phyloP scores from a whole-genome alignment of 2,113 vertebrate genomes.

The Zingel zingel region DNA sequence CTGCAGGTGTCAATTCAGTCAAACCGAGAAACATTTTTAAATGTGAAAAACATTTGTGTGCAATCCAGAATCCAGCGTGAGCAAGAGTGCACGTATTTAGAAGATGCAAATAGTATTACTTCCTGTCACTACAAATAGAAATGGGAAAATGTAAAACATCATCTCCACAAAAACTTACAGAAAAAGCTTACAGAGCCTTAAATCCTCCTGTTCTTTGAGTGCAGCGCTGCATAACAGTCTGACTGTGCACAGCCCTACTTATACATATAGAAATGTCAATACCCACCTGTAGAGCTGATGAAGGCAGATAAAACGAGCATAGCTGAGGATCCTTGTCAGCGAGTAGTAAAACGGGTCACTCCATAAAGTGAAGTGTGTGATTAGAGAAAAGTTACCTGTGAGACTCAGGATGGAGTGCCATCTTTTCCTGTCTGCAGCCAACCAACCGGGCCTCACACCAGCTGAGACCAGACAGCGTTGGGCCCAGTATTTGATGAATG shows the following conservation, averaged over 20 bases:
- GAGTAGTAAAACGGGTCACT: slow-evolving; percentile 64
- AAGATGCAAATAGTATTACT: background rate
- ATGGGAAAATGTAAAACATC: background rate
- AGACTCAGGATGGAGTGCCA: slow-evolving; percentile 18
- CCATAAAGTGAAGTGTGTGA: slow-evolving; percentile 72
- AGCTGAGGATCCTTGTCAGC: slow-evolving; percentile 39
- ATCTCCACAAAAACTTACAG: background rate
- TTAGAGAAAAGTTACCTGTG: slow-evolving; percentile 51
- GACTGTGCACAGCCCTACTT: slow-evolving; percentile 13
- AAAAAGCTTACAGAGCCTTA: no score
- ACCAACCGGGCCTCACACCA: background rate
- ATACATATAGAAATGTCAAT: slow-evolving; percentile 58
- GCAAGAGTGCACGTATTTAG: background rate
- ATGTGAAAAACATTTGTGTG: background rate
- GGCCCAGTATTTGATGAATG: slow-evolving; percentile 30
- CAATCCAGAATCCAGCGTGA: background rate
- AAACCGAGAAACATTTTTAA: background rate
- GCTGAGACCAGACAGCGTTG: slow-evolving; percentile 23
- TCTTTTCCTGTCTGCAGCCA: slow-evolving; percentile 4
- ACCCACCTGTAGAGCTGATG: slow-evolving; percentile 67
- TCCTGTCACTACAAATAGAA: slow-evolving; percentile 3
- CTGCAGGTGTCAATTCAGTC: background rate
- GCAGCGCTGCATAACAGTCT: background rate
- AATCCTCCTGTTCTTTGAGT: background rate
- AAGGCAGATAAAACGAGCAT: slow-evolving; percentile 52